Base-by-base conservation (phyloP, 2,113 vertebrate genomes). In the Sander vitreus region DNA sequence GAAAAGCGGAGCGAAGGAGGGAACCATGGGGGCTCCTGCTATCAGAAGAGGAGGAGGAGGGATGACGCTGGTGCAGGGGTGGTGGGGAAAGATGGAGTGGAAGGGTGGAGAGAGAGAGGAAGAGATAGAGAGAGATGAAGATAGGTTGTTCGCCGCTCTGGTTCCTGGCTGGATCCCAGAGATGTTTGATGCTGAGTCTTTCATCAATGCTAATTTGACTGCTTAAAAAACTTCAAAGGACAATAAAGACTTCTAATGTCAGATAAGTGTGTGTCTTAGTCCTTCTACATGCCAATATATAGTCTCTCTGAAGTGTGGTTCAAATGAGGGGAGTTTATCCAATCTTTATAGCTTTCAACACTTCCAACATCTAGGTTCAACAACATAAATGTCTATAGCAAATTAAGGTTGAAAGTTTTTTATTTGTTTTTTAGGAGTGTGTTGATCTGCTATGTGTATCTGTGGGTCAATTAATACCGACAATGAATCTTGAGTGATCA, bases 201-300 rank as follows among this genome's bases (percentile, higher is more conserved):
- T 93, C 93, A 94, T 93, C 93, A 92, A 86, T 92, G 93, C 93
- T 95, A 91, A 87, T 86, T 95, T 93, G 88, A 93, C 94, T 91
- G 90, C 91, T 92, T 95, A 50, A 78, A 43, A 85, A 83, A 91
- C 88, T 90, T 93, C 85, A 65, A 92, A 92, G 92, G 89, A 93
- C 93, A 95, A 94, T 95, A 94, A 90, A 94, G 91, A 92, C 91
- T 90, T 83, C 45, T 85, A 77, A 81, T 86, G 81, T 89, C 74
- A 74, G 74, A 89, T 71, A 76, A 67, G 47, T 69, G 25, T 53
- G 62, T 69, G 25, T 66, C 53, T 76, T 81, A 45, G 62, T 77
- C 30, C 25, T 57, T 70, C 51, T 33, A 53, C 23, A 4, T 58
- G 57, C 67, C 80, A 64, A 69, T 76, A 79, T 72, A 58, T 25